A percentile compares a stretch with the other conserved stretches of the same genome.
phyloP scores from a whole-genome alignment of 2,888 invertebrate species.

The Morinoia aosen region DNA sequence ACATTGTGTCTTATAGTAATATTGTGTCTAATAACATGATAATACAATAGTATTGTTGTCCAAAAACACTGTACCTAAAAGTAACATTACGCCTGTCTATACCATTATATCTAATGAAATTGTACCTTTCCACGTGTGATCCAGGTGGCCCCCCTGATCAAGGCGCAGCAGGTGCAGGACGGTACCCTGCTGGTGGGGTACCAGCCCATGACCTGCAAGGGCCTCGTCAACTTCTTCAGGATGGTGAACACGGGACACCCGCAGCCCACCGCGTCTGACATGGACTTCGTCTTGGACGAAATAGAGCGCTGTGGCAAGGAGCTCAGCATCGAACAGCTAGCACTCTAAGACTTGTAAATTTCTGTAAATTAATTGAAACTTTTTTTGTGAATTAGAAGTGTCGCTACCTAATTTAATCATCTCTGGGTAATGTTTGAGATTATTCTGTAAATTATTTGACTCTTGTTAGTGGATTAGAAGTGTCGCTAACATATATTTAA shows the following conservation, averaged over 20 bases:
- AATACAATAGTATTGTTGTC: no score
- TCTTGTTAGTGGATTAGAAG: not conserved
- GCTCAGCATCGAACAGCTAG: not conserved
- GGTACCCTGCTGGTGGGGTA: constrained; percentile 85
- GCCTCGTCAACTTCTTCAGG: constrained; percentile 82
- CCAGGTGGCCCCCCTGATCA: constrained; percentile 80
- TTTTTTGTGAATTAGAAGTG: no score
- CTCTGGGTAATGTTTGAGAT: no score
- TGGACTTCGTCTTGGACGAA: constrained; percentile 78
- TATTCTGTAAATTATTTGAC: not conserved
- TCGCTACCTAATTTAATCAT: no score
- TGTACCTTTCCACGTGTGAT: no score
- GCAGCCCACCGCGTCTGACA: constrained; percentile 75
- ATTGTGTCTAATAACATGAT: no score
- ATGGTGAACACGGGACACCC: constrained; percentile 84
- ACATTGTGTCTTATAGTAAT: no score
- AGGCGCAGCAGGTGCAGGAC: constrained; percentile 78
- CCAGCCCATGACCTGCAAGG: constrained; percentile 78
- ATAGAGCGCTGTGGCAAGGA: constrained; percentile 73
- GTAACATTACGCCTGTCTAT: no score
- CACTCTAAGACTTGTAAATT: not conserved
- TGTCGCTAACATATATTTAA: not conserved
- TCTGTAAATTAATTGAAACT: no score
- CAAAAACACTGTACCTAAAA: no score
- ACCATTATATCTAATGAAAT: no score